Percentiles rank a stretch among this genome's conserved stretches.
Conservation (phyloP, 2,888 invertebrate genomes). For the Homarus gammarus region DNA sequence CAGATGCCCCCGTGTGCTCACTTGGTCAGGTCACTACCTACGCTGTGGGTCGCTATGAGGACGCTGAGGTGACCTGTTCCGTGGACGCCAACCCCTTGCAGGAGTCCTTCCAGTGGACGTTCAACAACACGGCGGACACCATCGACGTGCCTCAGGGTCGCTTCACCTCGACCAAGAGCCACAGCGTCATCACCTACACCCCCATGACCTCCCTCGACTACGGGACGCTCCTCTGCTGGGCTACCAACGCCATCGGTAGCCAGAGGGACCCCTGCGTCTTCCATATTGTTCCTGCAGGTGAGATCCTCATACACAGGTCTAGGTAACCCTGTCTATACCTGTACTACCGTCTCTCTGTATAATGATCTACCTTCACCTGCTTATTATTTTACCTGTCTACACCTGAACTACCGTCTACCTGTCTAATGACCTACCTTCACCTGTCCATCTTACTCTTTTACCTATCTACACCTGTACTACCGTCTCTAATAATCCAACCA, state of each 20-base stretch:
- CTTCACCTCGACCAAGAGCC: slow-evolving; percentile 60
- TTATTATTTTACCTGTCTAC: no score
- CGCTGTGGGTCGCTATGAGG: slow-evolving; percentile 68
- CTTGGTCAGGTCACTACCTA: slow-evolving; percentile 64
- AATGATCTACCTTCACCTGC: background rate
- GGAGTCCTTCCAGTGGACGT: slow-evolving; percentile 90
- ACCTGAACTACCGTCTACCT: no score
- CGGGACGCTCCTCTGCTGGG: slow-evolving; percentile 72
- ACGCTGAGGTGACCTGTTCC: slow-evolving; percentile 71
- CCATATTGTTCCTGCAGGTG: slow-evolving; percentile 73
- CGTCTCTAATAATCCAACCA: no score
- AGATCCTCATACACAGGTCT: no score
- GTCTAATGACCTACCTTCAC: no score
- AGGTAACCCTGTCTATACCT: no score
- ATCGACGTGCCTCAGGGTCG: slow-evolving; percentile 85
- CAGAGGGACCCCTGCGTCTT: slow-evolving; percentile 69
- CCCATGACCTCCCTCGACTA: slow-evolving; percentile 69
- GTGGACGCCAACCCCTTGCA: slow-evolving; percentile 83
- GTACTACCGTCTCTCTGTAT: background rate
- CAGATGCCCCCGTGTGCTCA: slow-evolving; percentile 72
- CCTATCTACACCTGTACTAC: no score
- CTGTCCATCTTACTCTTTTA: no score
- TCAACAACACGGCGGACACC: slow-evolving; percentile 79
- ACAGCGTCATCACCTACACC: slow-evolving; percentile 71
- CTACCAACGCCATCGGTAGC: slow-evolving; percentile 62